These are phyloP conservation scores for Actinia equina DNA, from an alignment of 64 coral and sea anemone genomes.

Conservation along the genomic window DNA sequence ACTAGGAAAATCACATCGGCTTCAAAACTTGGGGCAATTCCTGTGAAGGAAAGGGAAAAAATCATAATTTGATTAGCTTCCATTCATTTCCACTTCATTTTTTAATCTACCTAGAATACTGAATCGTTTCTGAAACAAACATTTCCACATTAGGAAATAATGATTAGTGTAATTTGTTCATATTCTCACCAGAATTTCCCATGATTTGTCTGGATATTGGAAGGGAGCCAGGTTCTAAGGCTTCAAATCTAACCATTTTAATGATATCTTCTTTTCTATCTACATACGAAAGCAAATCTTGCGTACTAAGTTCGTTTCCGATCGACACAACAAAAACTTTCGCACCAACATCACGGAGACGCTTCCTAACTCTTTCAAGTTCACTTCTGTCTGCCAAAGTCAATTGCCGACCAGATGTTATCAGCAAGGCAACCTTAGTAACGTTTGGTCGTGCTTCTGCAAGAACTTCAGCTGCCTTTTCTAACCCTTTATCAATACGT, in stretches of 20 bases:
- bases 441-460: conserved; percentile 7
- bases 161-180: neutral
- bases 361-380: conserved; percentile 24
- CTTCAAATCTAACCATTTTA: conserved; percentile 23
- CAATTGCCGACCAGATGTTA: conserved; percentile 30
- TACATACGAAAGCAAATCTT: neutral
- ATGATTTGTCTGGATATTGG: conserved; percentile 39
- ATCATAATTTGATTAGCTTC: no score
- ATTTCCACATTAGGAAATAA: no score
- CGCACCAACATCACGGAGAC: conserved; percentile 46
- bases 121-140: no score
- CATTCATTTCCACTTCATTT: no score
- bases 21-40: conserved; percentile 4
- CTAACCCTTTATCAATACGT: conserved; percentile 64
- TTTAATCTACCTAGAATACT: no score
- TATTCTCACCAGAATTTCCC: conserved; percentile 59
- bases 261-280: conserved; percentile 43
- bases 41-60: neutral
- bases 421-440: conserved; percentile 31
- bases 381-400: neutral
- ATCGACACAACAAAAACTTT: conserved; percentile 49
- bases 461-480: conserved; percentile 11
- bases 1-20: conserved; percentile 75
- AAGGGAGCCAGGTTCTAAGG: conserved; percentile 23
- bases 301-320: conserved; percentile 31